Conservation (phyloP, 2,113 vertebrate genomes). For the Saguinus midas region DNA sequence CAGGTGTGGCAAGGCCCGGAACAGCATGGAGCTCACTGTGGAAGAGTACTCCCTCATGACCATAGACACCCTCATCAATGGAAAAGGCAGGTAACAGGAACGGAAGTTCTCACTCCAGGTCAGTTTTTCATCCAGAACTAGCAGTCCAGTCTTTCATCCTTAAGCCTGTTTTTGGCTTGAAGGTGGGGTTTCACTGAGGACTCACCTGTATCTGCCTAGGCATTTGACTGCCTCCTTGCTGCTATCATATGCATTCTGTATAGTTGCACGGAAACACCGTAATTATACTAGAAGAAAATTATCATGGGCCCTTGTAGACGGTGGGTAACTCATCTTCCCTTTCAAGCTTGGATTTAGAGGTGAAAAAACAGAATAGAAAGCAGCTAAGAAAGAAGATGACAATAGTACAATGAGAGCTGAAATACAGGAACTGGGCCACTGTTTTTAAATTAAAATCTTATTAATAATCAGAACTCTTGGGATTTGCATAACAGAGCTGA, state of each 20-base stretch:
- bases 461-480: neutral
- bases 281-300: neutral
- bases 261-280: neutral
- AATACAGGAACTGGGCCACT: neutral
- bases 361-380: neutral
- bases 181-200: too few relatives aligned
- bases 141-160: too few relatives aligned
- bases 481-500: neutral
- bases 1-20: constrained; percentile 85
- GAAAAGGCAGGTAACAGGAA: constrained; percentile 84
- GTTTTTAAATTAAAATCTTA: neutral
- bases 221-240: too few relatives aligned
- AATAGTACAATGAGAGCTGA: neutral
- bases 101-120: too few relatives aligned
- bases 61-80: constrained; percentile 98
- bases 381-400: neutral
- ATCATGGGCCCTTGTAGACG: neutral
- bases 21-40: constrained; percentile 80
- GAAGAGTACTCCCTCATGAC: constrained; percentile 96
- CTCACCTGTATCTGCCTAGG: too few relatives aligned
- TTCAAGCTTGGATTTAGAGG: neutral
- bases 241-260: neutral
- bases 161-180: too few relatives aligned
- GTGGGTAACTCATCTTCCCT: neutral
- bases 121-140: too few relatives aligned